Evolutionary conservation across 2,113 vertebrate genomes (phyloP), one percentile per base, ranked within the genome.

Genomic region (Sebastes schlegelii): DNA sequence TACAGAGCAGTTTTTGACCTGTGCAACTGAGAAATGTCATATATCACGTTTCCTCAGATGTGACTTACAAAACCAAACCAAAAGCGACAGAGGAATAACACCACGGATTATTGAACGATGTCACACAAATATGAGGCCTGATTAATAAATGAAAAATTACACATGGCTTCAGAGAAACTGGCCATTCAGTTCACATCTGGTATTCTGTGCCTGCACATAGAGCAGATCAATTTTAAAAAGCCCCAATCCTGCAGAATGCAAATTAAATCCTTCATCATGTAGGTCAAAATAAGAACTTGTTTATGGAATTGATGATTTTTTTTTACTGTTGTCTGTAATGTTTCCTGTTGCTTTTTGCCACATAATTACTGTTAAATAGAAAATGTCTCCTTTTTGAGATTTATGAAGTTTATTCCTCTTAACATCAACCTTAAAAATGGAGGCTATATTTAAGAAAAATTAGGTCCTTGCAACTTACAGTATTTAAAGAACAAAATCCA

Each of bases 1-100:
- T 14, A 74, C 64, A 63, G 63, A 69, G 54, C 52, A 43, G 13
- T 42, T 86, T 73, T 77, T 82, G 82, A 89, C 79, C 78, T 66
- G 74, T 3, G 26, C 51, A n/a, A 46, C 74, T 55, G 82, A 87
- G 74, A 84, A 87, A 83, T 77, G 77, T 77, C 88, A 90, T 73
- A 23, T 10, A 76, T 79, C 49, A 57, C 9, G 2, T 74, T 73
- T 79, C 52, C 23, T 63, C 74, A 11, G 34, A 34, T 63, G 45
- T 21, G 54, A 70, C 58, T 79, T 69, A 61, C 9, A 54, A 72
- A 68, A 63, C 10, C n/a, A 40, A 80, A 62, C 23, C 51, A 26
- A 49, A 45, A 54, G 54, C 40, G 69, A 65, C 40, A n/a, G 58
- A 76, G 21, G 54, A 70, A 23, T 19, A 23, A 85, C 45, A 45